Evolutionary conservation across 1,140 invertebrate species (phyloP).

Genomic region (Microplitis demolitor): DNA sequence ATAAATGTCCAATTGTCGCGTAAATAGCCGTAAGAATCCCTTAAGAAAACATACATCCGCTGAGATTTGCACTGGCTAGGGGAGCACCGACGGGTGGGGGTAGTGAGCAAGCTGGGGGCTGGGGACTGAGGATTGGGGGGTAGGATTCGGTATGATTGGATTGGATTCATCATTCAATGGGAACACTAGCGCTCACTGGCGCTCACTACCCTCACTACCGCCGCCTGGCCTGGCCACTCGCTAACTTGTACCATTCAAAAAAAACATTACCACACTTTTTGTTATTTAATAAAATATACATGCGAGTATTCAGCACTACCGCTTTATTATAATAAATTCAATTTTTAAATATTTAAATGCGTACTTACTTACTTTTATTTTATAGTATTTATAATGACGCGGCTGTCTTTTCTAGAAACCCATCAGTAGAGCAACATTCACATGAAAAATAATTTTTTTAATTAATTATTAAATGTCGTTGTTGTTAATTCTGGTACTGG

Average conservation of each 20-base stretch:
- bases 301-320: not conserved
- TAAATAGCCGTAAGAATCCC: slow-evolving; percentile 53
- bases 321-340: not conserved
- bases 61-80: slow-evolving; percentile 59
- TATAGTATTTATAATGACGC: no score
- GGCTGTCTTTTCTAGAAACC: no score
- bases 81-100: slow-evolving; percentile 36
- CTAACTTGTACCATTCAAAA: not conserved
- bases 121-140: not conserved
- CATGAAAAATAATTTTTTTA: slow-evolving; percentile 4
- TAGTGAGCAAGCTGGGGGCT: slow-evolving; percentile 9
- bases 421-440: no score
- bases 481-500: no score
- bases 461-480: not conserved
- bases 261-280: not conserved
- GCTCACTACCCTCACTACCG: not conserved
- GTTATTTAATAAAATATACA: not conserved
- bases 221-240: no score
- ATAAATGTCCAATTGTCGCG: slow-evolving; percentile 39
- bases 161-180: not conserved
- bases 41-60: slow-evolving; percentile 59
- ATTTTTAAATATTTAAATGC: no score
- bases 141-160: not conserved
- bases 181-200: slow-evolving; percentile 12
- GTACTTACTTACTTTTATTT: no score